Base-by-base conservation (phyloP, 1,140 invertebrate genomes). In the Anastatus disparis region DNA sequence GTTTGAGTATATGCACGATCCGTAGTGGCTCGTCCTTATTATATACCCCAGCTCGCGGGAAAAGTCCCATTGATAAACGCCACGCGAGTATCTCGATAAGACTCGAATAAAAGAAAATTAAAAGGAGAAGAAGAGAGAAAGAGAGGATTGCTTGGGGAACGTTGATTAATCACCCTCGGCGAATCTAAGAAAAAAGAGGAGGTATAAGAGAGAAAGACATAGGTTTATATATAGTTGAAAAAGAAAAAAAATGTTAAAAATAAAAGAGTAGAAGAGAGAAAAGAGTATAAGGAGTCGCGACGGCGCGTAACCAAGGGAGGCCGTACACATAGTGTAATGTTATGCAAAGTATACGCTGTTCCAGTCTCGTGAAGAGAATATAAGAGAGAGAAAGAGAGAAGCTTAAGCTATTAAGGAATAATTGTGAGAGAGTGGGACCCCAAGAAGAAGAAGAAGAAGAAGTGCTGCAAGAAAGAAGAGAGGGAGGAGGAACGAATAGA, bases 311-410 rank as follows among this genome's bases (percentile, higher is more conserved):
- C 74, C 72, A 64, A 74, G 73, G 62, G 73, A 72, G 70, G 71
- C 68, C 44, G n/a, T n/a, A n/a, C n/a, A n/a, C n/a, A n/a, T 27
- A 50, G 68, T 70, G 62, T 78, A 76, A 78, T 78, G 71, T 76
- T 76, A 78, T 78, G 77, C 76, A 78, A 78, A 78, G 75, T 76
- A 76, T 72, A 74, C 74, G 73, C 67, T 77, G 74, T 77, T 77
- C 76, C 74, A 77, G 74, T 77, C 76, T 76, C 75, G n/a, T n/a
- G n/a, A n/a, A n/a, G n/a, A n/a, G n/a, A n/a, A n/a, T n/a, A n/a
- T n/a, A n/a, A n/a, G n/a, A n/a, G n/a, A n/a, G n/a, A n/a, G n/a
- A n/a, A n/a, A n/a, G 69, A 75, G 73, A 76, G 73, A 72, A 70
- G 74, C 71, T 75, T 71, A 69, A 73, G 72, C 77, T 76, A 78